Percentiles rank a stretch among this genome's conserved stretches.
phyloP scores from a whole-genome alignment of 2,797 vertebrate genomes.

The Glyptemys insculpta region DNA sequence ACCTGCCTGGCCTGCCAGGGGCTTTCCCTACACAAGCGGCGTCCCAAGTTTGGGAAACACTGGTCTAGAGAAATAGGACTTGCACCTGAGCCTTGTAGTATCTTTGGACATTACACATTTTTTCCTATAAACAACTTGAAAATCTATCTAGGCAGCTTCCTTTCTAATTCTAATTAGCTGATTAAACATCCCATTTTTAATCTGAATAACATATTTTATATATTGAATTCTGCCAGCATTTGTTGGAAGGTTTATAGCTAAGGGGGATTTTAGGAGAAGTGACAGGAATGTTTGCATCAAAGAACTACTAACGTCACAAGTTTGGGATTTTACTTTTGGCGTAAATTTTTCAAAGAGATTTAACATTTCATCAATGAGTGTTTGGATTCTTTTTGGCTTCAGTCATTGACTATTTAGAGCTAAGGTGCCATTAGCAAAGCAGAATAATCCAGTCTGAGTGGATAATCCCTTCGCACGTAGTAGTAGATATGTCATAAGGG shows the following conservation, averaged over 20 bases:
- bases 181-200: background rate
- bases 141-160: background rate
- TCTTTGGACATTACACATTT: background rate
- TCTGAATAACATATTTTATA: background rate
- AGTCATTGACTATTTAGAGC: background rate
- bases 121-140: background rate
- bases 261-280: background rate
- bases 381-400: background rate
- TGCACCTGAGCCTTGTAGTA: background rate
- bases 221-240: background rate
- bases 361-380: background rate
- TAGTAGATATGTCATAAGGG: background rate
- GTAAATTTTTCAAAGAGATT: background rate
- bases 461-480: background rate
- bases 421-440: background rate
- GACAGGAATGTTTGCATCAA: background rate
- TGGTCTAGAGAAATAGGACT: background rate
- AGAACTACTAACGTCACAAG: background rate
- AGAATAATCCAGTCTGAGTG: background rate
- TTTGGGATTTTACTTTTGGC: fast-evolving
- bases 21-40: too few relatives aligned
- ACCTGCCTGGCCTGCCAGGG: too few relatives aligned
- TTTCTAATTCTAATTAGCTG: background rate
- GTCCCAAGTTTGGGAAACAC: too few relatives aligned
- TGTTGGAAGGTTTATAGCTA: background rate